phyloP scores from a whole-genome alignment of 2,113 vertebrate species.

The Copsychus sechellarum region DNA sequence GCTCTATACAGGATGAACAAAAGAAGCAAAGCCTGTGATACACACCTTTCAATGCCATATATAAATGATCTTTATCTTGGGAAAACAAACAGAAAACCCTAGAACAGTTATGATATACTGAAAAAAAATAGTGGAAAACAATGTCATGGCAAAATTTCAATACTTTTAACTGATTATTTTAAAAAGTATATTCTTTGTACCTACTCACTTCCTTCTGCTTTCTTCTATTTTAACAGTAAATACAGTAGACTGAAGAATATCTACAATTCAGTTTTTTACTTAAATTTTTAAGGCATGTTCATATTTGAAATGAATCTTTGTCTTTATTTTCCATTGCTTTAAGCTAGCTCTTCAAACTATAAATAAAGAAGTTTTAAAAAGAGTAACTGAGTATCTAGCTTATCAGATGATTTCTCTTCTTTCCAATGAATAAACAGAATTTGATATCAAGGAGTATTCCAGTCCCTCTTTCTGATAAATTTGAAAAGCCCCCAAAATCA shows the following conservation, averaged over 20 bases:
- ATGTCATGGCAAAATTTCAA: neutral
- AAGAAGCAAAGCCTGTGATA: neutral
- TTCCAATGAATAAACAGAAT: neutral
- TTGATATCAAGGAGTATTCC: neutral
- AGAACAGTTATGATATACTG: neutral
- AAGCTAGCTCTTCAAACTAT: neutral
- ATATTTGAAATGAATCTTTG: neutral
- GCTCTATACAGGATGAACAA: neutral
- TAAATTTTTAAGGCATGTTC: neutral
- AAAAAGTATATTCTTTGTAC: neutral
- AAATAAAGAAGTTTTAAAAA: neutral
- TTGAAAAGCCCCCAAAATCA: rapidly evolving
- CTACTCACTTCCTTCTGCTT: neutral
- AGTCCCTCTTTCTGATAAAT: neutral
- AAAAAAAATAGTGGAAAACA: neutral
- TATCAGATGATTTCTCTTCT: neutral
- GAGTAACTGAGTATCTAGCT: neutral
- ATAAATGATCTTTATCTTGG: neutral
- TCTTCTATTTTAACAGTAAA: neutral
- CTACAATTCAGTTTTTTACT: neutral
- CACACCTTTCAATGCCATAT: neutral
- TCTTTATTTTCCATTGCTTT: neutral
- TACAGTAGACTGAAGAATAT: neutral
- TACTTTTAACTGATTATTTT: neutral
- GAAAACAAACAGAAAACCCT: neutral